Base-by-base conservation (phyloP, 53 echinoderm and acorn worm genomes). In the Astropecten irregularis region DNA sequence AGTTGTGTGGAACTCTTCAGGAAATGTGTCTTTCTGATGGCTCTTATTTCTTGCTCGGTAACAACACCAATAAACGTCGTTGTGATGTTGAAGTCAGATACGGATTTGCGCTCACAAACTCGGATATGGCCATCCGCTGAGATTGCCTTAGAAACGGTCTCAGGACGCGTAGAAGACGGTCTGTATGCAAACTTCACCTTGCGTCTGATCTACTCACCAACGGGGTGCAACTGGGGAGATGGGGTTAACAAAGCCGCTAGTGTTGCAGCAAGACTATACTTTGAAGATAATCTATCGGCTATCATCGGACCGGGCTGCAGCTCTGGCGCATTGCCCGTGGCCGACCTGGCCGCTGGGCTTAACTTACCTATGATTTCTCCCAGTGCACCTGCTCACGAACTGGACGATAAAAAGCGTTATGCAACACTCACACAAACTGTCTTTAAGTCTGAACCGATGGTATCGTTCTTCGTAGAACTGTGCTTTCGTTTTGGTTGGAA, bases 131-230 rank as follows among this genome's bases (percentile, higher is more conserved):
- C 94, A 0, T 88, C 82, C 8, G 62, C 91, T 30, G 88, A 94
- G 23, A 85, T 94, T 42, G 94, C 94, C 2, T 34, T 81, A 21
- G 82, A 91, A 14, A 91, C 73, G 14, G 86, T 94, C 28, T 25
- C 82, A 8, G 40, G 68, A 2, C 72, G 82, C 1, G 88, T 94
- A 18, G 29, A 67, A 6, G 68, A 69, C 28, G 77, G 91, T 23
- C n/a, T 73, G 13, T 94, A 94, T 37, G 40, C 38, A 19, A 91
- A 91, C 26, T 94, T 94, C 52, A 77, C 91, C 14, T 38, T 93
- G 19, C 61, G 31, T 14, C 32, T 31, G 19, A 16, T 42, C 19
- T 31, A 47, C 18, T 39, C 55, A 16, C 58, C 30, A 27, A 73
- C 85, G 21, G 85, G 73, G 2, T 85, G 85, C 47, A 71, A 33